These are phyloP conservation scores for Drosophila anceps DNA, from an alignment of 2,888 invertebrate genomes.

Conservation along the genomic window DNA sequence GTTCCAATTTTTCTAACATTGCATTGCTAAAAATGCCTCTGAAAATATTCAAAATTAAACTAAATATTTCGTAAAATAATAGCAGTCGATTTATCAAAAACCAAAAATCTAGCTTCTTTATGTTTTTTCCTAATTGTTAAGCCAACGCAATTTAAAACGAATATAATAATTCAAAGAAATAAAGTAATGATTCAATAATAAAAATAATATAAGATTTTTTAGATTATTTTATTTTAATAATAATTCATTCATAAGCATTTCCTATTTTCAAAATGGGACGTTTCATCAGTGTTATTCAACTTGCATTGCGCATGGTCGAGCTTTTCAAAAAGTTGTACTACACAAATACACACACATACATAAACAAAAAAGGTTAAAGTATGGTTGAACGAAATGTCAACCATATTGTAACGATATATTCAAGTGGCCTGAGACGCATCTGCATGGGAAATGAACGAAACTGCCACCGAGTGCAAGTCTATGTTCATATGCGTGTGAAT, in stretches of 20 bases:
- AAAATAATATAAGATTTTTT: too few relatives aligned
- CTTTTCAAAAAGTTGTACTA: conserved; percentile 25
- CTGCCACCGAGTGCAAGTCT: background rate
- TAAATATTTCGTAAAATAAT: too few relatives aligned
- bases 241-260: background rate
- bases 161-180: too few relatives aligned
- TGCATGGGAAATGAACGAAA: conserved; percentile 24
- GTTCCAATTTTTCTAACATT: too few relatives aligned
- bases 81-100: too few relatives aligned
- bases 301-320: conserved; percentile 63
- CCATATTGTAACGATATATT: conserved; percentile 19
- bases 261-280: background rate
- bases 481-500: conserved; percentile 1
- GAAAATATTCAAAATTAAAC: too few relatives aligned
- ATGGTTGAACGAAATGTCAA: conserved; percentile 11
- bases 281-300: background rate
- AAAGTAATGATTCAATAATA: too few relatives aligned
- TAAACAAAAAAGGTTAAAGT: conserved; percentile 28
- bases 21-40: too few relatives aligned
- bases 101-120: too few relatives aligned
- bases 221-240: background rate
- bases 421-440: conserved; percentile 19
- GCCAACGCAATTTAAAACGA: too few relatives aligned
- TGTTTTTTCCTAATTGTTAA: too few relatives aligned
- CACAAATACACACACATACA: background rate